These are phyloP conservation scores for Thecocarcelia acutangulata DNA, from an alignment of 2,888 invertebrate genomes.

Conservation along the genomic window DNA sequence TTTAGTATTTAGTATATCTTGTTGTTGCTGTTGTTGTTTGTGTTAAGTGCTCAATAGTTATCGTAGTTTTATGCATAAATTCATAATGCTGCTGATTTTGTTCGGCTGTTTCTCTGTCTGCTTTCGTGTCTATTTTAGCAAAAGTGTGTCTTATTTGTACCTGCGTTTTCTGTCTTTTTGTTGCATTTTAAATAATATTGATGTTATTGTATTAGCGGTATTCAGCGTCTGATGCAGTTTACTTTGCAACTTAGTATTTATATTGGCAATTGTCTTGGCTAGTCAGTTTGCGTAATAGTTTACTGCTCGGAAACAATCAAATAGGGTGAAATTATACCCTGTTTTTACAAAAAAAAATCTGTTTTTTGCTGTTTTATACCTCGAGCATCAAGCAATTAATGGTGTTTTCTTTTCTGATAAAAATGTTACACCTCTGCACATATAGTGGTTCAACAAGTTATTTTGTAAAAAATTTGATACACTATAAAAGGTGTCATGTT, in stretches of 20 bases:
- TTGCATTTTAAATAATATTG: not conserved
- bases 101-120: slow-evolving; percentile 5
- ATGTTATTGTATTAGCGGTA: not conserved
- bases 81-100: slow-evolving; percentile 26
- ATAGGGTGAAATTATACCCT: no score
- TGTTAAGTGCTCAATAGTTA: slow-evolving; percentile 27
- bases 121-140: not conserved
- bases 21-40: not conserved
- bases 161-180: slow-evolving; percentile 36
- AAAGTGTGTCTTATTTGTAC: slow-evolving; percentile 24
- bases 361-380: no score
- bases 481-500: no score
- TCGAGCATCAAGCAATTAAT: no score
- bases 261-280: no score
- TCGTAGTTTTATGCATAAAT: slow-evolving; percentile 41
- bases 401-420: no score
- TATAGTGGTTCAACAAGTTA: no score
- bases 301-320: no score
- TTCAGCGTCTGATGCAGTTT: not conserved
- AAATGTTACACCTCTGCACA: no score
- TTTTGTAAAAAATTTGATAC: no score
- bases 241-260: slow-evolving; percentile 29
- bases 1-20: slow-evolving; percentile 49
- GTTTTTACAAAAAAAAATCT: no score
- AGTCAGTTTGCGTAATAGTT: no score